Evolutionary conservation across 2,797 vertebrate species (phyloP).

Genomic region (Falco rusticolus): DNA sequence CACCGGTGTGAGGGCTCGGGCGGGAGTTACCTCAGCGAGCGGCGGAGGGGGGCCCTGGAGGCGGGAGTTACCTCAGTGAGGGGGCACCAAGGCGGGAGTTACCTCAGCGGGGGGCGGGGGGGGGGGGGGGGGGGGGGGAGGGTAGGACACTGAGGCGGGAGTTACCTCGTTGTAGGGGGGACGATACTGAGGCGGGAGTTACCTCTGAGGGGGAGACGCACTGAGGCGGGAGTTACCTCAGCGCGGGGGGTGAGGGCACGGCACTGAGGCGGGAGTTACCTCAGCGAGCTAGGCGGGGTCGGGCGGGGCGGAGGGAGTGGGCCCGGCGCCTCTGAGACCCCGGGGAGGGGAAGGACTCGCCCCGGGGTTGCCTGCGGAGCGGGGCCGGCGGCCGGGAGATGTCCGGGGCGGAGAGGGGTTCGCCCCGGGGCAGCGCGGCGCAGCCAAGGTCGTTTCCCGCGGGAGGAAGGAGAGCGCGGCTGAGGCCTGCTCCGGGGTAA

Average conservation of each 20-base stretch:
- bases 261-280: background rate
- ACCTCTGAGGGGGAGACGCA: background rate
- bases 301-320: background rate
- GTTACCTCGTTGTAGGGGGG: background rate
- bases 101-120: too few species aligned
- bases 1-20: background rate
- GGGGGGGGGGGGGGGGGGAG: too few species aligned
- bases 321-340: background rate
- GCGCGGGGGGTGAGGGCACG: background rate
- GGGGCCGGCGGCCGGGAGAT: background rate
- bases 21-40: background rate
- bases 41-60: too few species aligned
- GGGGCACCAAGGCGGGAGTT: too few species aligned
- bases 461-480: background rate
- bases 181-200: background rate
- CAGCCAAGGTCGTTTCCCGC: slow-evolving; percentile 16
- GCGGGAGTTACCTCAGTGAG: too few species aligned
- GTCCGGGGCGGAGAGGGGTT: background rate
- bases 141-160: too few species aligned
- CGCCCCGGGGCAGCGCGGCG: background rate
- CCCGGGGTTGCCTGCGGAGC: background rate
- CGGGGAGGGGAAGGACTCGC: background rate
- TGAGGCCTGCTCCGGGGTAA: background rate
- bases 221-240: background rate
- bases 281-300: background rate